phyloP scores from a whole-genome alignment of 1,140 invertebrate species.

The Drosophila suzukii region DNA sequence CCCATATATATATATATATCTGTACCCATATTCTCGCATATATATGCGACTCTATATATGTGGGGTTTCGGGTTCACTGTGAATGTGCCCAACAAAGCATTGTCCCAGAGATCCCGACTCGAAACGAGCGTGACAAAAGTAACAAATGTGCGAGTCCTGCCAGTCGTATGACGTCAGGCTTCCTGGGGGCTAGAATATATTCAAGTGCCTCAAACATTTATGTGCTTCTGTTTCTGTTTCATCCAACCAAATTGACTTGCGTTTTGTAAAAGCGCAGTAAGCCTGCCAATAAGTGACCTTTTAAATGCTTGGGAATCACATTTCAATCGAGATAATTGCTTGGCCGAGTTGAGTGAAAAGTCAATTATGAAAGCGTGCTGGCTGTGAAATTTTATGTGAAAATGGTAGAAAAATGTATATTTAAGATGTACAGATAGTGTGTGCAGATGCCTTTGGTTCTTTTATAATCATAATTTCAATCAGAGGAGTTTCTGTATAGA shows the following conservation, averaged over 20 bases:
- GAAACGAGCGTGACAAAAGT: conserved; percentile 58
- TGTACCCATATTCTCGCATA: background rate
- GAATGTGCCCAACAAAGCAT: conserved; percentile 31
- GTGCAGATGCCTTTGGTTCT: background rate
- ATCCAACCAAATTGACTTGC: conserved; percentile 39
- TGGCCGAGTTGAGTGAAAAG: background rate
- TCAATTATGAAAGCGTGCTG: conserved; percentile 1
- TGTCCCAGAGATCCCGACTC: conserved; percentile 45
- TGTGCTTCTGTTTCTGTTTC: background rate
- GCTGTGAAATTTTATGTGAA: background rate
- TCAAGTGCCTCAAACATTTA: conserved; percentile 23
- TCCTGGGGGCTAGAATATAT: conserved; percentile 33
- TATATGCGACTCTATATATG: background rate
- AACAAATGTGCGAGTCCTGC: conserved; percentile 39
- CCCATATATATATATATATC: conserved; percentile 6
- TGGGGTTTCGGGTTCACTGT: conserved; percentile 26
- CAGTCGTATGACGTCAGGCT: conserved; percentile 43
- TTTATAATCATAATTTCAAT: background rate
- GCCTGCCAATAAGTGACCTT: conserved; percentile 31
- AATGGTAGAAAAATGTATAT: no score
- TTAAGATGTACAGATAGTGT: no score
- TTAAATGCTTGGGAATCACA: conserved; percentile 9
- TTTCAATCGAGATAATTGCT: conserved; percentile 18
- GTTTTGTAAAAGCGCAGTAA: background rate
- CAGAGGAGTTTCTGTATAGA: background rate